A percentile compares a stretch with the other conserved stretches of the same genome.
These are phyloP conservation scores for Toxotes lorentzi DNA, from an alignment of 2,797 vertebrate species.

Conservation along the genomic window DNA sequence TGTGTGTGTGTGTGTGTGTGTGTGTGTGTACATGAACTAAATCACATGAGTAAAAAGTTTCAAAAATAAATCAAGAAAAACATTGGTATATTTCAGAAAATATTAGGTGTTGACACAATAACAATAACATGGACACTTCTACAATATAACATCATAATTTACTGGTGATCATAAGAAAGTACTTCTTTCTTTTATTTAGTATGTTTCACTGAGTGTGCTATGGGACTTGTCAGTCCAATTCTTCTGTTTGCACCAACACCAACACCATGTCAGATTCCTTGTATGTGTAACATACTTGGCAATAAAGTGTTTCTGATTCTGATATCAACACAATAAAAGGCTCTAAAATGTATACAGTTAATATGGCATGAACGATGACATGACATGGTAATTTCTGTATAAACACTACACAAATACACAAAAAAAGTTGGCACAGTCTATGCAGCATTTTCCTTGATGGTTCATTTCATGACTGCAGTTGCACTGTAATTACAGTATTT, in stretches of 20 bases:
- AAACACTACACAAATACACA: background rate
- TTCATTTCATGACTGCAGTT: constrained; percentile 49
- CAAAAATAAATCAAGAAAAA: background rate
- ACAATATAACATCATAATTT: no score
- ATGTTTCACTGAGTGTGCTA: no score
- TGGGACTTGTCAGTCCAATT: no score
- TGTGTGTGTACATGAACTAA: background rate
- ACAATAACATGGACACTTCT: background rate
- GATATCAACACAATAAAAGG: no score
- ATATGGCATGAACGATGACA: background rate
- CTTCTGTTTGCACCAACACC: no score
- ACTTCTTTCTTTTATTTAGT: no score
- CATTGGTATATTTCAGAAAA: background rate
- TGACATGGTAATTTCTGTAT: background rate
- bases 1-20: background rate
- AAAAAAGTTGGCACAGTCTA: constrained; percentile 4
- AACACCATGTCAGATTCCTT: no score
- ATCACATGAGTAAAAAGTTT: constrained; percentile 4
- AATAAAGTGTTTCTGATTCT: no score
- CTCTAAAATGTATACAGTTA: no score
- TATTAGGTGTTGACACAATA: background rate
- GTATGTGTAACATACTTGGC: no score
- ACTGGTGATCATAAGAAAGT: no score
- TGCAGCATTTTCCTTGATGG: constrained; percentile 38
- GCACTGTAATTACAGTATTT: constrained; percentile 40